These are phyloP conservation scores for Battus philenor DNA, from an alignment of 1,140 invertebrate species.

Conservation along the genomic window DNA sequence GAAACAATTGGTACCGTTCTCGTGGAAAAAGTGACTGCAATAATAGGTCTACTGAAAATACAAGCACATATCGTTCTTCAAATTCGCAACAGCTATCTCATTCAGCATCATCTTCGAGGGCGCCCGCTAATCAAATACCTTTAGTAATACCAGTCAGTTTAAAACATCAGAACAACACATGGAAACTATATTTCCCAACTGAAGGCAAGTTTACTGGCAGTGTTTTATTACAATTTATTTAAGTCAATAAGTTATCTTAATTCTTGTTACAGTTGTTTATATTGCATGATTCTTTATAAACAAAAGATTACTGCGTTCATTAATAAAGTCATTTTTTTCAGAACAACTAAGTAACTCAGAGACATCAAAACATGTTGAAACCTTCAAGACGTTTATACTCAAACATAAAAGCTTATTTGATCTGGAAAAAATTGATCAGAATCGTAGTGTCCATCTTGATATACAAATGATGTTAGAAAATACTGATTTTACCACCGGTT, in stretches of 20 bases:
- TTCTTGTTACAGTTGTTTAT: no score
- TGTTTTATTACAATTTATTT: conserved; percentile 7
- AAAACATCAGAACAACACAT: conserved; percentile 78
- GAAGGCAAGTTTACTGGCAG: conserved; percentile 70
- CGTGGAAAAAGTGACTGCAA: conserved; percentile 15
- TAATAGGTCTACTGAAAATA: conserved; percentile 26
- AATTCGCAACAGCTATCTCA: conserved; percentile 31
- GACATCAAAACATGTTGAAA: conserved; percentile 72
- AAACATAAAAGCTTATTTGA: conserved; percentile 73
- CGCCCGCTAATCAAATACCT: conserved; percentile 55
- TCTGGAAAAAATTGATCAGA: conserved; percentile 79
- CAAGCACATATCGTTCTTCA: conserved; percentile 43
- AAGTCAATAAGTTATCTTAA: no score
- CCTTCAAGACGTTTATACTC: conserved; percentile 76
- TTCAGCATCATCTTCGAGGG: conserved; percentile 37
- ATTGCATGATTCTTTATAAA: no score
- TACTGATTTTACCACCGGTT: conserved; percentile 76
- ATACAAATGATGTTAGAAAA: conserved; percentile 79
- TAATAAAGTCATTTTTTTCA: no score
- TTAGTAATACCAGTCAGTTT: conserved; percentile 39
- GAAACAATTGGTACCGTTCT: conserved; percentile 43
- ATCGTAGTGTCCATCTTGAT: conserved; percentile 80
- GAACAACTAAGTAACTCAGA: conserved; percentile 70
- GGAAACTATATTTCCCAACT: conserved; percentile 83
- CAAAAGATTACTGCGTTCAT: no score